phyloP scores from a whole-genome alignment of 2,888 invertebrate genomes.

The Capitulum mitella region DNA sequence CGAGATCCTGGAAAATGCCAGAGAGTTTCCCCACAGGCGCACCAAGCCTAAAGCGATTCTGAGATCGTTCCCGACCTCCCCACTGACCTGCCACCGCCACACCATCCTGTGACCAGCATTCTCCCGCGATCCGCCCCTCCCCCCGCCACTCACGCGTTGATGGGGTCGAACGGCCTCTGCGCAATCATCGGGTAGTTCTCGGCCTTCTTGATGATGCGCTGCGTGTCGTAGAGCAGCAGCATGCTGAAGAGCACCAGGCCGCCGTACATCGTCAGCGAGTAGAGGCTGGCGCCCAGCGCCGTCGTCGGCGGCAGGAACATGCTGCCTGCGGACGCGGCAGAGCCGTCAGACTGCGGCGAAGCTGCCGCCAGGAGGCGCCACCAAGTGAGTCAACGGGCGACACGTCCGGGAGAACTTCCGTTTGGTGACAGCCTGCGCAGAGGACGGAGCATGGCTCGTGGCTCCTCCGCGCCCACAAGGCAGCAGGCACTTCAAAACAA shows the following conservation, averaged over 20 bases:
- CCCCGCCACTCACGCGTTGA: constrained; percentile 78
- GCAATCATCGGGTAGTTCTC: constrained; percentile 62
- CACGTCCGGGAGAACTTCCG: no score
- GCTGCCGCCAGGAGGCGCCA: constrained; percentile 35
- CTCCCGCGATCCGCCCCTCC: no score
- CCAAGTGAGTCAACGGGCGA: constrained; percentile 29
- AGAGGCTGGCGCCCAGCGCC: constrained; percentile 81
- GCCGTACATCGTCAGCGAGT: constrained; percentile 88
- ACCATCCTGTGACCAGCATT: no score
- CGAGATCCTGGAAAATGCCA: no score
- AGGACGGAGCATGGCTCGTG: no score
- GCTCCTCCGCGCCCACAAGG: no score
- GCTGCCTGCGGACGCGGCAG: constrained; percentile 29
- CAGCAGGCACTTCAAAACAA: no score
- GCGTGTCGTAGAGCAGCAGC: constrained; percentile 92
- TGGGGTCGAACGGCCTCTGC: constrained; percentile 72
- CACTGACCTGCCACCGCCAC: no score
- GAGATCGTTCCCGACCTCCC: no score
- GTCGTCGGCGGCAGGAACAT: constrained; percentile 88
- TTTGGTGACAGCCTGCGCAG: no score
- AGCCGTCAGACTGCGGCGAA: constrained; percentile 34
- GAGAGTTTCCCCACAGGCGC: no score
- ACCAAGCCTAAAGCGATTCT: no score
- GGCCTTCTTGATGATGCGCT: constrained; percentile 77
- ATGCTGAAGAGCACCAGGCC: constrained; percentile 88